A percentile compares a stretch with the other conserved stretches of the same genome.
Conservation (phyloP, 2,888 invertebrate genomes). For the Xylota sylvarum region DNA sequence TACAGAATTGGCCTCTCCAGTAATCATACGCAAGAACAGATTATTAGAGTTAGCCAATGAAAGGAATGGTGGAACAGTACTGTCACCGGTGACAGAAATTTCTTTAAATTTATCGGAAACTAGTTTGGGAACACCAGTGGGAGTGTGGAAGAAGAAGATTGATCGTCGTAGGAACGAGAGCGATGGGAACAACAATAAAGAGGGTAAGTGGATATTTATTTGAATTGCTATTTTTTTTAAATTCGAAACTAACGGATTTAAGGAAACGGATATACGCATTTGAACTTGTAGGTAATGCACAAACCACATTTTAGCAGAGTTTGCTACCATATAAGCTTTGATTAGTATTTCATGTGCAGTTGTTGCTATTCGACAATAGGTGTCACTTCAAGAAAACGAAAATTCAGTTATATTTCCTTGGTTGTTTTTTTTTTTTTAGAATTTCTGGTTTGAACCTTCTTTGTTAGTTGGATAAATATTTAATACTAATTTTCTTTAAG, state of each 20-base stretch:
- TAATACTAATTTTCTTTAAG: too few species aligned
- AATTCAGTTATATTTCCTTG: not conserved
- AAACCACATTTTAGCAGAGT: not conserved
- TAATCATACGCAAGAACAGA: constrained; percentile 26
- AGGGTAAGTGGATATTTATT: constrained; percentile 44
- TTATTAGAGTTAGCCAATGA: constrained; percentile 48
- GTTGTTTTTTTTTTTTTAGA: too few species aligned
- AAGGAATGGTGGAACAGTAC: constrained; percentile 11
- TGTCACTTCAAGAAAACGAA: not conserved
- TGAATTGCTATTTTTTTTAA: too few species aligned
- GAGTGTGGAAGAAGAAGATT: not conserved
- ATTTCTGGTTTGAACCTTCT: too few species aligned
- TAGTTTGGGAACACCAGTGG: constrained; percentile 52
- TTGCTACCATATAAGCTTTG: not conserved
- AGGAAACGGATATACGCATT: constrained; percentile 17
- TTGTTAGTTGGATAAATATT: too few species aligned
- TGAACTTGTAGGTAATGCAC: not conserved
- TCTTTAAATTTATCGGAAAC: constrained; percentile 61
- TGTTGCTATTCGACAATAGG: constrained; percentile 31
- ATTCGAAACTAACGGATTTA: constrained; percentile 12
- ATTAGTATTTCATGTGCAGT: not conserved
- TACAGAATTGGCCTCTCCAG: constrained; percentile 17
- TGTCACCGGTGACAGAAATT: constrained; percentile 69
- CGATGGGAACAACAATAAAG: constrained; percentile 18
- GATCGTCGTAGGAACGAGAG: not conserved